These are phyloP conservation scores for Morphnarchus princeps DNA, from an alignment of 2,113 vertebrate species.

Conservation along the genomic window DNA sequence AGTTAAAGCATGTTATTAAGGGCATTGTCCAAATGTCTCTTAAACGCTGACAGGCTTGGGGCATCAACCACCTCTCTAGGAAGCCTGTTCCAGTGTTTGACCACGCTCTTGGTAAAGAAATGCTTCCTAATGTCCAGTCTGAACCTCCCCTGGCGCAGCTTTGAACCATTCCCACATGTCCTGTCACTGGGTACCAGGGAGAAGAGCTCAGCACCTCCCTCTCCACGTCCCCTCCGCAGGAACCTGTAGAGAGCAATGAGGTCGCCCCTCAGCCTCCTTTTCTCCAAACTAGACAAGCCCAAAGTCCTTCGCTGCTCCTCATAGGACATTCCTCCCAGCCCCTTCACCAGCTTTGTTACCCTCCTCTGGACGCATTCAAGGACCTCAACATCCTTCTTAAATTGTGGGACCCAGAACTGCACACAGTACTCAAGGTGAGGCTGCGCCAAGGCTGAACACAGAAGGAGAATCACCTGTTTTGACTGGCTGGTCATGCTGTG, in stretches of 20 bases:
- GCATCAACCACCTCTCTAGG: rapidly evolving
- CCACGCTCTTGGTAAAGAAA: not conserved
- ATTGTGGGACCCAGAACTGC: too few species aligned
- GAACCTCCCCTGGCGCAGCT: rapidly evolving
- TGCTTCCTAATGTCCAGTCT: not conserved
- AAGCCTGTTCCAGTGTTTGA: not conserved
- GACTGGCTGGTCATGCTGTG: too few species aligned
- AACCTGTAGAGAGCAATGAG: not conserved
- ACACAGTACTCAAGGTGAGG: too few species aligned
- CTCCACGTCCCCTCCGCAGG: not conserved
- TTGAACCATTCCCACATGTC: rapidly evolving
- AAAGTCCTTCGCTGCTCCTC: not conserved
- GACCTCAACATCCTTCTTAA: too few species aligned
- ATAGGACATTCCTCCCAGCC: not conserved
- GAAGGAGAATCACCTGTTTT: too few species aligned
- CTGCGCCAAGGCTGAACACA: too few species aligned
- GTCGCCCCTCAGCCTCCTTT: not conserved
- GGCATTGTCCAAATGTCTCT: not conserved
- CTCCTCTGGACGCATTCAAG: not conserved
- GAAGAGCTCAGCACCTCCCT: not conserved
- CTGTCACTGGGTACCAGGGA: not conserved
- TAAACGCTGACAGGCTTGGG: not conserved
- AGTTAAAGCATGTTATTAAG: not conserved
- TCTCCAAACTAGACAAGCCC: not conserved
- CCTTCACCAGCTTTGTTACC: not conserved